phyloP scores from a whole-genome alignment of 1,140 invertebrate genomes.

The Drosophila kikkawai region DNA sequence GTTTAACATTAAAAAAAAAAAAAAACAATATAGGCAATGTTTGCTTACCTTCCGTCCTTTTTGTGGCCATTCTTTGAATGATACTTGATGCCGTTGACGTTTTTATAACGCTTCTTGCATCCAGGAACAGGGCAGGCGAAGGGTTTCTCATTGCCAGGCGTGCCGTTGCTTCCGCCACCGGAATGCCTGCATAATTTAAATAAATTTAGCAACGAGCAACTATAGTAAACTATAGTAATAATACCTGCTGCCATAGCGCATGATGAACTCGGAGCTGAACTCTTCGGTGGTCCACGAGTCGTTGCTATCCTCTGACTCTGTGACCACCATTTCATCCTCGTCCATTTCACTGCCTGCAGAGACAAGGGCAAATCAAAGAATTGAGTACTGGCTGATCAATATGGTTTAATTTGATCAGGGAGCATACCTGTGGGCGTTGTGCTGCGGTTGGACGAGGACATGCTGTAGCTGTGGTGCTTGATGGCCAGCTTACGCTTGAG shows the following conservation, averaged over 20 bases:
- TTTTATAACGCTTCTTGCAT: slow-evolving; percentile 95
- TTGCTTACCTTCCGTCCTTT: slow-evolving; percentile 90
- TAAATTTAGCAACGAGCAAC: not conserved
- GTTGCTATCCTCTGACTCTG: slow-evolving; percentile 91
- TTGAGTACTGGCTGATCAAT: not conserved
- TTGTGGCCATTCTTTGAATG: slow-evolving; percentile 94
- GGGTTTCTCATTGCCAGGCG: slow-evolving; percentile 89
- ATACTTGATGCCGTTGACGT: slow-evolving; percentile 95
- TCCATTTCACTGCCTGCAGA: slow-evolving; percentile 88
- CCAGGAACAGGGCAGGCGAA: slow-evolving; percentile 93
- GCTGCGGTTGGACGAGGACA: slow-evolving; percentile 86
- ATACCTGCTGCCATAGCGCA: slow-evolving; percentile 90
- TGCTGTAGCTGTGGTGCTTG: slow-evolving; percentile 86
- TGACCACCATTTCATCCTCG: slow-evolving; percentile 88
- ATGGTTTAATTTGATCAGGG: not conserved
- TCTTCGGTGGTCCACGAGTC: slow-evolving; percentile 93
- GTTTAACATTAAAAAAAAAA: no score
- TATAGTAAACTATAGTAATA: not conserved
- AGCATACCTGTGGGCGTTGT: slow-evolving; percentile 87
- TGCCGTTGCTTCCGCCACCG: slow-evolving; percentile 80
- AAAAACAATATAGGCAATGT: not conserved
- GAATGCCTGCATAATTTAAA: slow-evolving; percentile 68
- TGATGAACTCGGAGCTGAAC: slow-evolving; percentile 91
- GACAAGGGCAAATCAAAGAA: slow-evolving; percentile 18
- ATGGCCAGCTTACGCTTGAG: slow-evolving; percentile 87